These are phyloP conservation scores for Aleiodes alternator DNA, from an alignment of 2,888 invertebrate genomes.

Conservation along the genomic window DNA sequence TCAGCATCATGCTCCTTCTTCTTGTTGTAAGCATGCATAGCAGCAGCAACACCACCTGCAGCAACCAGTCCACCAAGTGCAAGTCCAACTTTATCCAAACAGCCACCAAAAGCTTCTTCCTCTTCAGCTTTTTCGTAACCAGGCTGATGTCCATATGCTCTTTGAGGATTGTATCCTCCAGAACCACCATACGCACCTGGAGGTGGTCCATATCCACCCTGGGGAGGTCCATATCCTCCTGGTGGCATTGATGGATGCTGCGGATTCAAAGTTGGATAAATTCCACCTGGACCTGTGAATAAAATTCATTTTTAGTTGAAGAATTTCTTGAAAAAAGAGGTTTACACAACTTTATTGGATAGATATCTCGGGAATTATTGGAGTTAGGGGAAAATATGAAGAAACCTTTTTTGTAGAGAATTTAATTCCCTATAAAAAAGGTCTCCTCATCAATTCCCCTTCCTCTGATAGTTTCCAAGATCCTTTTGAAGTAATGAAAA, in stretches of 20 bases:
- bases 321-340: no score
- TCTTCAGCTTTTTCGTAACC: slow-evolving; percentile 66
- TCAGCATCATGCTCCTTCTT: slow-evolving; percentile 51
- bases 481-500: no score
- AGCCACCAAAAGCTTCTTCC: slow-evolving; percentile 64
- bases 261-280: slow-evolving; percentile 68
- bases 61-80: slow-evolving; percentile 71
- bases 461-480: no score
- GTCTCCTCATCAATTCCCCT: no score
- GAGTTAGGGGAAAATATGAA: no score
- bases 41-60: slow-evolving; percentile 72
- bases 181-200: slow-evolving; percentile 56
- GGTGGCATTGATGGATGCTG: slow-evolving; percentile 52
- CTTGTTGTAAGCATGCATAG: slow-evolving; percentile 67
- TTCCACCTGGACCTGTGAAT: slow-evolving; percentile 66
- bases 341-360: no score
- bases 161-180: slow-evolving; percentile 59
- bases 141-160: slow-evolving; percentile 62
- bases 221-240: slow-evolving; percentile 57
- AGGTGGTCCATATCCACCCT: slow-evolving; percentile 61
- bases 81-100: slow-evolving; percentile 70
- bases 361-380: no score
- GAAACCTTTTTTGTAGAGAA: no score
- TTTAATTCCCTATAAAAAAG: no score
- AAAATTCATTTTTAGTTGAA: not conserved